phyloP scores from a whole-genome alignment of 2,888 invertebrate species.

The Ceriagrion tenellum region DNA sequence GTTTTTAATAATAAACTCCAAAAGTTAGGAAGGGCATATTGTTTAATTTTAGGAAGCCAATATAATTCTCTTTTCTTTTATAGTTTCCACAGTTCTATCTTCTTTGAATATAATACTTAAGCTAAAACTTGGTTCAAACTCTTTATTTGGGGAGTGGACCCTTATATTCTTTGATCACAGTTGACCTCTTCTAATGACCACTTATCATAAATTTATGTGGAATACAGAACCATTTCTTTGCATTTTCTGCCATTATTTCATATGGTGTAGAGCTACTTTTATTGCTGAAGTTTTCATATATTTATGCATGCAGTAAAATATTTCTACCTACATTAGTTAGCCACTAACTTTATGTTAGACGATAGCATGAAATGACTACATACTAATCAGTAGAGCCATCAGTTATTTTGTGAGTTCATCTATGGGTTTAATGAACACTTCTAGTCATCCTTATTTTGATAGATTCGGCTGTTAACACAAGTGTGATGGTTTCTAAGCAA shows the following conservation, averaged over 20 bases:
- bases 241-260: neutral
- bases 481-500: neutral
- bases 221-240: neutral
- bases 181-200: neutral
- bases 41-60: too few species aligned
- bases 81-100: too few species aligned
- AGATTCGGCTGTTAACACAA: slow-evolving; percentile 6
- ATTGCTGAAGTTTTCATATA: slow-evolving; percentile 4
- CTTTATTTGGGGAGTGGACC: neutral
- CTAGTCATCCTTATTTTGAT: slow-evolving; percentile 5
- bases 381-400: slow-evolving; percentile 53
- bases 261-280: slow-evolving; percentile 19
- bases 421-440: neutral
- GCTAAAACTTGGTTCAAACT: neutral
- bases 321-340: slow-evolving; percentile 21
- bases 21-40: too few species aligned
- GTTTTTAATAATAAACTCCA: too few species aligned
- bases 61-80: too few species aligned
- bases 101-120: neutral
- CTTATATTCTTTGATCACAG: neutral
- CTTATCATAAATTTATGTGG: neutral
- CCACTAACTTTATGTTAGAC: slow-evolving; percentile 12
- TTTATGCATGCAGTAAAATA: slow-evolving; percentile 51
- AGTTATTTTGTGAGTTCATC: neutral
- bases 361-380: slow-evolving; percentile 19